A percentile compares a stretch with the other conserved stretches of the same genome.
Conservation (phyloP, 2,888 invertebrate species). For the Tachina fera region DNA sequence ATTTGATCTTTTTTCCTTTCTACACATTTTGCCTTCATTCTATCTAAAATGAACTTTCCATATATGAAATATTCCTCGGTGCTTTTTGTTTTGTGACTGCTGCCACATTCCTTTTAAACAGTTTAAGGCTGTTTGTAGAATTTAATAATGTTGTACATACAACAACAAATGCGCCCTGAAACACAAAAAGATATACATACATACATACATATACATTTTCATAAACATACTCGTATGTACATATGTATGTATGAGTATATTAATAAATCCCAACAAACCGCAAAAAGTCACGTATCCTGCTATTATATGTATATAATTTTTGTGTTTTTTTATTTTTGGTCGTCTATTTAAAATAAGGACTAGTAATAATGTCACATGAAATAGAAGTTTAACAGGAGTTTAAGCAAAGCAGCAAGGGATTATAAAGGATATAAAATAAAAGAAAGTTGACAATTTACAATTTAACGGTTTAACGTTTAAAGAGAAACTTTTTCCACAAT, state of each 20-base stretch:
- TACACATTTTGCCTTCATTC: not conserved
- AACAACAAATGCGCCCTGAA: not conserved
- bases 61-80: not conserved
- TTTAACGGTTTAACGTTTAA: not conserved
- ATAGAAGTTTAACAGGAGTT: not conserved
- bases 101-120: slow-evolving; percentile 45
- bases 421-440: not conserved
- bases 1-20: slow-evolving; percentile 16
- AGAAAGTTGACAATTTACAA: slow-evolving; percentile 5
- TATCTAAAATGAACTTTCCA: not conserved
- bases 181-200: not conserved
- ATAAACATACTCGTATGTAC: too few species aligned
- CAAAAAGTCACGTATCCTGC: slow-evolving; percentile 80
- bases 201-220: not conserved
- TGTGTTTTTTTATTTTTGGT: not conserved
- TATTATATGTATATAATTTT: slow-evolving; percentile 33
- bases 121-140: slow-evolving; percentile 62
- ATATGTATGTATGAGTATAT: slow-evolving; percentile 18
- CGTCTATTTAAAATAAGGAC: slow-evolving; percentile 5
- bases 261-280: slow-evolving; percentile 79
- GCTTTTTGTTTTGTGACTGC: slow-evolving; percentile 17
- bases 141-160: slow-evolving; percentile 50
- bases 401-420: not conserved
- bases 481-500: not conserved
- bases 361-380: slow-evolving; percentile 46